A percentile compares a stretch with the other conserved stretches of the same genome.
Conservation (phyloP, 1,140 invertebrate species). For the Polyergus mexicanus region DNA sequence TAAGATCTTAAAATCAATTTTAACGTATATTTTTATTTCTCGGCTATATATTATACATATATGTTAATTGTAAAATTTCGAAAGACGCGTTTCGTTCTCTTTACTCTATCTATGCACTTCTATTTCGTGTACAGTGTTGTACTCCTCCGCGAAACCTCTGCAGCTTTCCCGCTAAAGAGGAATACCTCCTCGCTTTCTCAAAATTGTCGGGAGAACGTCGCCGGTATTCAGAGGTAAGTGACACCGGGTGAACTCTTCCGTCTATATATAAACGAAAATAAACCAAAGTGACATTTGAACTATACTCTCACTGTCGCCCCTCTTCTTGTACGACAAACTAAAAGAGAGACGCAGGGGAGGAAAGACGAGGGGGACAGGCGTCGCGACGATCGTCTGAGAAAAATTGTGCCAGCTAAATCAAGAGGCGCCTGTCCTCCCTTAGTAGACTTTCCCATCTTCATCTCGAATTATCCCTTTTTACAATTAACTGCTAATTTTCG, state of each 20-base stretch:
- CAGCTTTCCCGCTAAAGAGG: not conserved
- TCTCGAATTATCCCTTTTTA: not conserved
- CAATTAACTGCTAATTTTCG: not conserved
- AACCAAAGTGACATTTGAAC: constrained; percentile 84
- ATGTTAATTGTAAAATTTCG: not conserved
- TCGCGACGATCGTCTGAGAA: constrained; percentile 70
- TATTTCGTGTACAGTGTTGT: not conserved
- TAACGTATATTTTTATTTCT: not conserved
- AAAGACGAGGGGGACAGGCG: constrained; percentile 64
- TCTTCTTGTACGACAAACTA: constrained; percentile 39
- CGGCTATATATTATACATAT: not conserved
- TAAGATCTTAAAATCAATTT: constrained; percentile 12
- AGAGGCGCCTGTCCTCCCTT: constrained; percentile 52
- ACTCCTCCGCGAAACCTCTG: not conserved
- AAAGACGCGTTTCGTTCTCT: not conserved
- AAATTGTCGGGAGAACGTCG: constrained; percentile 71
- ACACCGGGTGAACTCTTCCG: constrained; percentile 84
- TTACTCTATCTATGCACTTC: no score
- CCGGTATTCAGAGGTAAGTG: constrained; percentile 82
- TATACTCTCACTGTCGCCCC: constrained; percentile 67
- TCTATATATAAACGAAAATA: constrained; percentile 86
- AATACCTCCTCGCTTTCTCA: constrained; percentile 66
- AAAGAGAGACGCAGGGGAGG: constrained; percentile 71
- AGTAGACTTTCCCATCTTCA: not conserved
- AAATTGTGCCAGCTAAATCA: constrained; percentile 78